Evolutionary conservation across 2,888 invertebrate genomes (phyloP), one percentile per base, ranked within the genome.

Genomic region (Aphodius granarius): DNA sequence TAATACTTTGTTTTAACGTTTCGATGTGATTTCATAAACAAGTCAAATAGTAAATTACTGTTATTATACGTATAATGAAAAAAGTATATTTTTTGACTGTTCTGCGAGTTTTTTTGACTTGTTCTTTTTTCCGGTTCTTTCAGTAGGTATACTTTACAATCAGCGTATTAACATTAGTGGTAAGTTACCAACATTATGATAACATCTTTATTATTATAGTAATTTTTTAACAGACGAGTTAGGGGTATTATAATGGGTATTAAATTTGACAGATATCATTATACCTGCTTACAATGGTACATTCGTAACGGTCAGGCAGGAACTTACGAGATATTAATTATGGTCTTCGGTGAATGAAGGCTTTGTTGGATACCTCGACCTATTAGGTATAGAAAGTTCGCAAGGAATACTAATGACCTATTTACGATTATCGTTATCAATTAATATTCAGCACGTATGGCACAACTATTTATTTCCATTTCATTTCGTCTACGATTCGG

Each of bases 401-500:
- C 68, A 68, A 68, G 68, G 65, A 68, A 68, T 68, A 68, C 68
- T 68, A 68, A 68, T 68, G 18, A n/a, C 6, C 22, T 68, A 19
- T 21, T 68, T 68, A 68, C n/a, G 20, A 68, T 68, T 68, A 68
- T 21, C n/a, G 6, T 68, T 43, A 43, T 43, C 43, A 9, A 43
- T 43, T 43, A 43, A 43, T 43, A 43, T 43, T 43, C 43, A 13
- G 43, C 43, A 13, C 9, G 43, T 13, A 43, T 43, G 13, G 43
- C 43, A 13, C 43, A 43, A 43, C 9, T 13, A 43, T 43, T 43
- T 43, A 43, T 43, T 43, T 43, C 43, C 6, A 43, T 43, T 43
- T 43, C 43, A 43, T 43, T 43, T 43, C 43, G 1, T 9, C 6
- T 43, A 43, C 13, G 43, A 43, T 43, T 43, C 13, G 43, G 4